phyloP scores from a whole-genome alignment of 2,888 invertebrate genomes.

The Frankliniella fusca region DNA sequence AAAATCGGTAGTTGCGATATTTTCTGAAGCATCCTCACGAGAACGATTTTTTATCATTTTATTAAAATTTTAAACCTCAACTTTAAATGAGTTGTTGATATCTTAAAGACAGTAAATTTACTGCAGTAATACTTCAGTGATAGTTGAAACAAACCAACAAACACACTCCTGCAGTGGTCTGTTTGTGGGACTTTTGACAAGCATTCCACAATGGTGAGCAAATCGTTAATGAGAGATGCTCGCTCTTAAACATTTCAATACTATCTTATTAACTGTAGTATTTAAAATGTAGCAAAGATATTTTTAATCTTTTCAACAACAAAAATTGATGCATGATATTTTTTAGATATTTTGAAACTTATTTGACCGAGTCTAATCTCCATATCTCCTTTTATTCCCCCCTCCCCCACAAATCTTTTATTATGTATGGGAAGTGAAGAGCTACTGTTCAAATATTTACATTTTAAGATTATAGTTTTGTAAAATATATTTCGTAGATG shows the following conservation, averaged over 20 bases:
- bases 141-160: too few relatives aligned
- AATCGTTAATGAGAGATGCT: too few relatives aligned
- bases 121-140: too few relatives aligned
- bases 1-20: not conserved
- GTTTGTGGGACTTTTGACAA: too few relatives aligned
- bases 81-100: too few relatives aligned
- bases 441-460: constrained; percentile 5
- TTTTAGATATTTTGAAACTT: constrained; percentile 8
- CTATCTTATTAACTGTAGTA: too few relatives aligned
- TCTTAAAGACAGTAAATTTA: too few relatives aligned
- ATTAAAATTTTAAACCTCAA: not conserved
- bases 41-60: not conserved
- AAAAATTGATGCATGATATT: not conserved
- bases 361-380: not conserved
- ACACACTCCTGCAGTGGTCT: too few relatives aligned
- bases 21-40: not conserved
- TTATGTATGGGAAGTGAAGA: not conserved
- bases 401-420: too few relatives aligned
- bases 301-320: not conserved
- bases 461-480: not conserved
- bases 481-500: constrained; percentile 11
- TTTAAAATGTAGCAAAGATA: not conserved
- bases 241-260: too few relatives aligned
- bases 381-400: not conserved
- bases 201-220: too few relatives aligned